These are phyloP conservation scores for Scomber japonicus DNA, from an alignment of 2,113 vertebrate species.

Conservation along the genomic window DNA sequence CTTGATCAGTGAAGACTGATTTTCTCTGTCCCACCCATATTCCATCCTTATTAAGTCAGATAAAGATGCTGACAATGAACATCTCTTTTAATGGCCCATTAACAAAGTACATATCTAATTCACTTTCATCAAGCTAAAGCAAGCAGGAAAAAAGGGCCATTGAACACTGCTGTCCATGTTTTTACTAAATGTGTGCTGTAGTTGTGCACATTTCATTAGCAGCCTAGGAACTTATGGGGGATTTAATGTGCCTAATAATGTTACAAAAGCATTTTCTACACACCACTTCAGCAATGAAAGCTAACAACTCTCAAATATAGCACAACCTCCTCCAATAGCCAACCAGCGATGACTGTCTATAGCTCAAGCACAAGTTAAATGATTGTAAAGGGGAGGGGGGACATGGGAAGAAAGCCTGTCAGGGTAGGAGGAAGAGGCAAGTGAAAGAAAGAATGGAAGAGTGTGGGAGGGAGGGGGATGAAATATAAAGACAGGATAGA, in stretches of 20 bases:
- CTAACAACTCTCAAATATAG: slow-evolving; percentile 30
- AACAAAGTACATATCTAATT: slow-evolving; percentile 71
- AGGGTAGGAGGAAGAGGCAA: slow-evolving; percentile 52
- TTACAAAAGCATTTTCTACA: slow-evolving; percentile 46
- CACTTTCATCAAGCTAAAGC: slow-evolving; percentile 73
- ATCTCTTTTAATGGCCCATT: slow-evolving; percentile 56
- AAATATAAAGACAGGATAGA: slow-evolving; percentile 71
- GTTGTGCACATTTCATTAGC: slow-evolving; percentile 64
- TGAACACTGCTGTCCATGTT: slow-evolving; percentile 58
- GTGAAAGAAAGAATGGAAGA: slow-evolving; percentile 35
- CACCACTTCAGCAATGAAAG: slow-evolving; percentile 26
- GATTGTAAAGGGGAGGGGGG: slow-evolving; percentile 42
- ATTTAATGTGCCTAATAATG: slow-evolving; percentile 60
- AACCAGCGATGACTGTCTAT: slow-evolving; percentile 39
- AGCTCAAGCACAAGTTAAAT: slow-evolving; percentile 51
- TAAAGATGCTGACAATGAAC: slow-evolving; percentile 66
- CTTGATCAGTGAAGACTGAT: slow-evolving; percentile 1
- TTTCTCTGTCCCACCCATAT: slow-evolving; percentile 10
- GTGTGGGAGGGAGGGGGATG: slow-evolving; percentile 63
- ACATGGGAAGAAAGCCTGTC: slow-evolving; percentile 57
- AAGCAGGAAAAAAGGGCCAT: slow-evolving; percentile 60
- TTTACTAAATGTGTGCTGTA: slow-evolving; percentile 53
- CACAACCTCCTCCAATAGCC: slow-evolving; percentile 29
- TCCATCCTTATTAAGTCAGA: slow-evolving; percentile 58
- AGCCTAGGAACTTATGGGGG: slow-evolving; percentile 26